Evolutionary conservation across 2,797 vertebrate genomes (phyloP).

Genomic region (Thamnophis elegans): DNA sequence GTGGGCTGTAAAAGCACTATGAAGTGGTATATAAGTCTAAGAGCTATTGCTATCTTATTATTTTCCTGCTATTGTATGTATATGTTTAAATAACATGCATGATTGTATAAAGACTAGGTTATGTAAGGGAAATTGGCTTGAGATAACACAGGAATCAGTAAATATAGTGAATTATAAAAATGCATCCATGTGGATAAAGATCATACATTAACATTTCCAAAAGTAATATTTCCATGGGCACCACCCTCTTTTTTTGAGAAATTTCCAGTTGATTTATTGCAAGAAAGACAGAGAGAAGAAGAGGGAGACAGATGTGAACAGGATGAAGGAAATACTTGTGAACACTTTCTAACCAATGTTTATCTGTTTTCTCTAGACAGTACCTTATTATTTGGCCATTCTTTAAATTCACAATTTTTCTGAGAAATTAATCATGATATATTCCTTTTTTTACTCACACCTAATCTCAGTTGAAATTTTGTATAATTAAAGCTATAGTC

Average conservation of each 20-base stretch:
- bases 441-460: neutral
- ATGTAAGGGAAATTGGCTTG: neutral
- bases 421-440: neutral
- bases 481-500: neutral
- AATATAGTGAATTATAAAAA: neutral
- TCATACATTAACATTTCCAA: neutral
- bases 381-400: neutral
- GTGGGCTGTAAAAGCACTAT: no score
- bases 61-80: neutral
- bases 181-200: neutral
- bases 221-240: constrained; percentile 3
- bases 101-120: neutral
- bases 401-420: neutral
- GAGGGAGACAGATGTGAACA: neutral
- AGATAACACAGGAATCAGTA: neutral
- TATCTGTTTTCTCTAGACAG: neutral
- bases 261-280: neutral
- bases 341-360: neutral
- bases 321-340: neutral
- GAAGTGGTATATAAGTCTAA: no score
- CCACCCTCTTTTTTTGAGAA: neutral
- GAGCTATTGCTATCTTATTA: neutral
- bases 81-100: neutral
- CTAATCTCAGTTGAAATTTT: neutral
- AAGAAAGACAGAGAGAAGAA: neutral